Conservation (phyloP, 2,797 vertebrate species). For the Gymnothorax javanicus region DNA sequence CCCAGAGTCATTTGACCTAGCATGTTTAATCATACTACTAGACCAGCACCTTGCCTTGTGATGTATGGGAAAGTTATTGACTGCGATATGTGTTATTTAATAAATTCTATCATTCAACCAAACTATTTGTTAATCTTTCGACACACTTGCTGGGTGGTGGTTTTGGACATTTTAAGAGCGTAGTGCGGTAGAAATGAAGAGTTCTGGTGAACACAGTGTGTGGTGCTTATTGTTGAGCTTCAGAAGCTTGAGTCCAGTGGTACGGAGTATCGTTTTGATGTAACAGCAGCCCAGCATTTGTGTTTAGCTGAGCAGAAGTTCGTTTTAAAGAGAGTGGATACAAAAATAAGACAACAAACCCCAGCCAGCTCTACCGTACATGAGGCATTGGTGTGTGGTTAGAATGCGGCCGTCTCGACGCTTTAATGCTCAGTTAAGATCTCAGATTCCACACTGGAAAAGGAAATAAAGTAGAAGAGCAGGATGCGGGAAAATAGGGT, state of each 20-base stretch:
- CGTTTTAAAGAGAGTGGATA: neutral
- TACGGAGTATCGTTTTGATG: constrained; percentile 65
- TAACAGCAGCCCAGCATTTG: constrained; percentile 58
- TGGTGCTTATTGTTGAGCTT: constrained; percentile 41
- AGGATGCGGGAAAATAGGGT: neutral
- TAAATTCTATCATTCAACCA: neutral
- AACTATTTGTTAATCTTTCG: constrained; percentile 48
- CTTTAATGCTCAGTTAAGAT: constrained; percentile 20
- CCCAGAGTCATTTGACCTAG: neutral
- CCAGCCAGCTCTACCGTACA: constrained; percentile 36
- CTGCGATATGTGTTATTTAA: constrained; percentile 53
- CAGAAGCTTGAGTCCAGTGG: constrained; percentile 53
- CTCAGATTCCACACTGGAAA: constrained; percentile 25
- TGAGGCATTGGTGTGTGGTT: constrained; percentile 20
- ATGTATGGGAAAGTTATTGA: constrained; percentile 50
- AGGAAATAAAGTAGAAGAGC: neutral
- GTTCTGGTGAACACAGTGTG: constrained; percentile 52
- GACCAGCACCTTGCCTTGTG: constrained; percentile 50
- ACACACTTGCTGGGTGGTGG: constrained; percentile 45
- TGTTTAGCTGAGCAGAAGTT: constrained; percentile 40
- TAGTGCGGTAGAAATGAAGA: neutral
- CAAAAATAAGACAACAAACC: constrained; percentile 38
- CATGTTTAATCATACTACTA: neutral
- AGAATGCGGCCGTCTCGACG: neutral
- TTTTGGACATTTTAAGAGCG: neutral